Percentiles rank a stretch among this genome's conserved stretches.
Evolutionary conservation across 2,888 invertebrate genomes (phyloP).

Genomic region (Caenorhabditis virilis): DNA sequence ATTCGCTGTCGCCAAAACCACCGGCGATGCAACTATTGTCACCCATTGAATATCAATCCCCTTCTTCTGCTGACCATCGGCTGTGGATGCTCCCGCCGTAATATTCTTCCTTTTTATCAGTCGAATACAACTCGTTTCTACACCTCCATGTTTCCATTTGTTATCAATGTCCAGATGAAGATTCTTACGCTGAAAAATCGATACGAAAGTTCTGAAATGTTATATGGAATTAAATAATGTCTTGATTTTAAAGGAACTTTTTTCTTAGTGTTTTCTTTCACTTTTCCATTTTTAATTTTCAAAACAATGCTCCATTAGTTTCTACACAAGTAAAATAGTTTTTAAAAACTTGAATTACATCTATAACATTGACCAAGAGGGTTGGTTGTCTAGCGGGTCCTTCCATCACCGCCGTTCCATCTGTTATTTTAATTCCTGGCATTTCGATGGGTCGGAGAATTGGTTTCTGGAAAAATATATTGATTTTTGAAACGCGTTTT

Average conservation of each 20-base stretch:
- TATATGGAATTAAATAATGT: too few relatives aligned
- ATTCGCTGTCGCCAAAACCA: slow-evolving; percentile 39
- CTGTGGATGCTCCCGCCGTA: not conserved
- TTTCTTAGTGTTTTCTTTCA: too few relatives aligned
- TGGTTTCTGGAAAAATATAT: slow-evolving; percentile 35
- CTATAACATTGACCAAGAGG: slow-evolving; percentile 15
- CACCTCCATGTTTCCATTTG: slow-evolving; percentile 36
- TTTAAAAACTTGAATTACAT: slow-evolving; percentile 2
- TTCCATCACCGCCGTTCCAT: slow-evolving; percentile 39
- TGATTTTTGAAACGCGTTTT: too few relatives aligned
- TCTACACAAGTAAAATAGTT: not conserved
- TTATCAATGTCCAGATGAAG: slow-evolving; percentile 38
- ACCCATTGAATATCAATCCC: slow-evolving; percentile 26
- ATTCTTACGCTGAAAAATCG: slow-evolving; percentile 17
- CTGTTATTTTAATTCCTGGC: slow-evolving; percentile 23
- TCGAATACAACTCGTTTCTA: slow-evolving; percentile 27
- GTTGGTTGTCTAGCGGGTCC: slow-evolving; percentile 33
- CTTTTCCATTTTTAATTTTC: too few relatives aligned
- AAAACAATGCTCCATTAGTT: too few relatives aligned
- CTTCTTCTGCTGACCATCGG: not conserved
- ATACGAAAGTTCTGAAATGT: too few relatives aligned
- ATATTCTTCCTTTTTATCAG: slow-evolving; percentile 12
- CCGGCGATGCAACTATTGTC: slow-evolving; percentile 26
- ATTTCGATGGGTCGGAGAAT: slow-evolving; percentile 25
- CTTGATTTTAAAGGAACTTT: too few relatives aligned